Evolutionary conservation across 2,113 vertebrate genomes (phyloP).

Genomic region (Macrotis lagotis): DNA sequence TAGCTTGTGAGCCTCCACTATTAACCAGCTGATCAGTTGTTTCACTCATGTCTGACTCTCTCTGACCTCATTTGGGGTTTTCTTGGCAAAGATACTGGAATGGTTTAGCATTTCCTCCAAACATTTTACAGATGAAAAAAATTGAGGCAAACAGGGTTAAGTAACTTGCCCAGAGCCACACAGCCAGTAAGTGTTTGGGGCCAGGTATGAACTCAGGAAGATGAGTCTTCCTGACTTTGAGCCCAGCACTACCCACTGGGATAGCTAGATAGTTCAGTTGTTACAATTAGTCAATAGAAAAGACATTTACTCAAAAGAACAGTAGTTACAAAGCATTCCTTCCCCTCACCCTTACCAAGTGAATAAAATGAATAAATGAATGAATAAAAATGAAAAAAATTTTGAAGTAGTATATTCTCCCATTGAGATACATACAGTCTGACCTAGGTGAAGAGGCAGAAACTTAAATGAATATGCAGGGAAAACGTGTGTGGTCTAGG

Average conservation of each 20-base stretch:
- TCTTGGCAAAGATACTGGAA: background rate
- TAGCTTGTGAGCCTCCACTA: background rate
- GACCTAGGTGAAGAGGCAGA: background rate
- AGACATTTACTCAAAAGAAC: background rate
- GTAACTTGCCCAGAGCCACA: background rate
- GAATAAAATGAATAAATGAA: background rate
- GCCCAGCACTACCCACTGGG: too few species aligned
- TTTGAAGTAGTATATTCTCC: background rate
- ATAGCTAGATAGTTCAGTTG: background rate
- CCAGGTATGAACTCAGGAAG: too few species aligned
- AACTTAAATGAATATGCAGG: background rate
- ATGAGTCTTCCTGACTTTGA: too few species aligned
- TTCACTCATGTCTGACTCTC: background rate
- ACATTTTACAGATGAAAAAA: background rate
- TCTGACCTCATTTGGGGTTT: background rate
- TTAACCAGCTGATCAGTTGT: too few species aligned
- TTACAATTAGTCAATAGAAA: background rate
- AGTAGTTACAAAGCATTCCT: background rate
- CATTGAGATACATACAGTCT: background rate
- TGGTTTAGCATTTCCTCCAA: background rate
- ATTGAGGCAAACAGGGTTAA: background rate
- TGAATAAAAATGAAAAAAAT: background rate
- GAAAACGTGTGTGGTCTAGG: background rate
- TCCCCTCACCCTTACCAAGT: background rate
- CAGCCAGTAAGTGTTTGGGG: background rate